Evolutionary conservation across 2,888 invertebrate species (phyloP).

Genomic region (Nasonia oneida): DNA sequence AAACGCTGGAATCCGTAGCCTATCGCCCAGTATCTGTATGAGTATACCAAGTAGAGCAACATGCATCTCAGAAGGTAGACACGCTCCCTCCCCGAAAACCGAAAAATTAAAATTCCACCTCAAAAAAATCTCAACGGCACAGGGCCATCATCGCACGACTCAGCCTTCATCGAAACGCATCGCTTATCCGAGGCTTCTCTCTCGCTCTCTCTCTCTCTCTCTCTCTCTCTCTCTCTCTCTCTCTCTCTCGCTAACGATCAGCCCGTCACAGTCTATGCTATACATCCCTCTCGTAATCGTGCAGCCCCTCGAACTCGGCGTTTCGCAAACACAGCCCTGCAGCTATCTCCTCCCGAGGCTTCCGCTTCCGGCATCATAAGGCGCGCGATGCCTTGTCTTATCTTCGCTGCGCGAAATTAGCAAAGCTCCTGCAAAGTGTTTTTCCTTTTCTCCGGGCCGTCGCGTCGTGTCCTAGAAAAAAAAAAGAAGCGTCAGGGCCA

Average conservation of each 20-base stretch:
- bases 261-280: not conserved
- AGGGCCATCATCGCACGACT: constrained; percentile 30
- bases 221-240: not conserved
- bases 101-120: constrained; percentile 1
- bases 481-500: not conserved
- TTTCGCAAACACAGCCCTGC: not conserved
- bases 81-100: no score
- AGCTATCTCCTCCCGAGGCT: not conserved
- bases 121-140: not conserved
- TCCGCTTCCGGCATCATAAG: not conserved
- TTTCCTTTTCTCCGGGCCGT: not conserved
- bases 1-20: not conserved
- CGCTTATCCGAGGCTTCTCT: not conserved
- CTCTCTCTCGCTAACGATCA: not conserved
- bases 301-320: not conserved
- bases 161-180: not conserved
- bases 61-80: not conserved
- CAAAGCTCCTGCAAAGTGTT: not conserved
- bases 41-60: not conserved
- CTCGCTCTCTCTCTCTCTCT: not conserved
- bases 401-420: not conserved
- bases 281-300: not conserved
- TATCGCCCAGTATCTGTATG: not conserved
- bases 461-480: not conserved
- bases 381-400: constrained; percentile 1